Base-by-base conservation (phyloP, 2,888 invertebrate genomes). In the Slavum lentiscoides region DNA sequence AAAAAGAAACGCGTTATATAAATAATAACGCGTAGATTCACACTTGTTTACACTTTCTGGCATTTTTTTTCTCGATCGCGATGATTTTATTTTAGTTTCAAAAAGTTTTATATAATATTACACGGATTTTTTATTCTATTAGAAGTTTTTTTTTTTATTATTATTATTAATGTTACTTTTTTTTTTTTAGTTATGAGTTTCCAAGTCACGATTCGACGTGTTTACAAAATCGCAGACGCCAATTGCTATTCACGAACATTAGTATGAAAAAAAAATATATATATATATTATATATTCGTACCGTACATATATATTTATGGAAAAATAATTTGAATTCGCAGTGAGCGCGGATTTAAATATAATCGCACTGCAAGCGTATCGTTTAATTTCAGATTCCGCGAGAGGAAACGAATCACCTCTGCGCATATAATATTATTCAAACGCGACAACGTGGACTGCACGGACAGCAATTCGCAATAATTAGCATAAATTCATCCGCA, bases 241-340 rank as follows among this genome's bases (percentile, higher is more conserved):
- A 39, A 59, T 43, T 21, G 21, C 23, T 68, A 19, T 68, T 68
- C 53, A 53, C 23, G 30, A 30, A 68, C 9, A 1, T 8, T 4
- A 17, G 11, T 23, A 30, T 13, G 13, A 49, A 13, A 49, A 49
- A 17, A 53, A 53, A 21, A 61, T 61, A 61, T 11, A 55, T 61
- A 15, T 61, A 61, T 61, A 61, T 61, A 55, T 53, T 39, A 66
- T 30, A 39, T 67, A 19, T 67, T 21, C n/a, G n/a, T n/a, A 66
- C 66, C 4, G 11, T 49, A 49, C n/a, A n/a, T 39, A 30, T 30
- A 30, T 30, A 39, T 39, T n/a, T 66, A 39, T 39, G 15, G 8
- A 67, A 43, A 67, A 43, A 67, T 67, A 15, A 39, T 43, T 15
- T 15, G 49, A 49, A 49, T 11, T 49, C 49, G 11, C 13, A 49